Conservation (phyloP, 2,113 vertebrate species). For the Sterrhoptilus dennistouni region DNA sequence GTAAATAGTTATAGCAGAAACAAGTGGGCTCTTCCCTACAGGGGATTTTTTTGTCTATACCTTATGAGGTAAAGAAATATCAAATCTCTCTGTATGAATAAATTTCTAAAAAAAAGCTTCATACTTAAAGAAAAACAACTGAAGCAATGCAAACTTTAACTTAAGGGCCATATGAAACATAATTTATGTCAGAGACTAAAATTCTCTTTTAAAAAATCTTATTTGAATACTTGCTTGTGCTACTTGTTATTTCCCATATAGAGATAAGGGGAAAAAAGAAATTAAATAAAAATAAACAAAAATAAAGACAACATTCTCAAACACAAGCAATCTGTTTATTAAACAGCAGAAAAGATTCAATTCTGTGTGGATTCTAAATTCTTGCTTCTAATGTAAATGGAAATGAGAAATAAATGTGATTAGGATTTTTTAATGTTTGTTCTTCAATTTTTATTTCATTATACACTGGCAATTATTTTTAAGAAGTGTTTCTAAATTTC, state of each 20-base stretch:
- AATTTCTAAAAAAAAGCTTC: not conserved
- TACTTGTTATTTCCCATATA: not conserved
- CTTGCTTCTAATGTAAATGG: not conserved
- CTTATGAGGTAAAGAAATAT: not conserved
- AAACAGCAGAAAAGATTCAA: not conserved
- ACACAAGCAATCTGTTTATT: not conserved
- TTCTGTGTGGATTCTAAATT: not conserved
- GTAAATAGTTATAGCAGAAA: not conserved
- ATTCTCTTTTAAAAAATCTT: not conserved
- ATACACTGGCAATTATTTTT: not conserved
- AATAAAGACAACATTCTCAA: not conserved
- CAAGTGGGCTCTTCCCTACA: not conserved
- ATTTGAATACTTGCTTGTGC: not conserved
- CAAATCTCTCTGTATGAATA: not conserved
- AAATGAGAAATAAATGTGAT: not conserved
- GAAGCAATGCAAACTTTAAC: conserved; percentile 10
- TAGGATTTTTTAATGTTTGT: not conserved
- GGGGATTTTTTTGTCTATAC: not conserved
- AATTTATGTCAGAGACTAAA: not conserved
- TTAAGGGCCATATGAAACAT: conserved; percentile 22
- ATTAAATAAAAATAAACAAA: not conserved
- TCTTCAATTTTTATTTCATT: conserved; percentile 1
- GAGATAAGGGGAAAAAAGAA: not conserved
- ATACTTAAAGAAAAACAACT: not conserved
- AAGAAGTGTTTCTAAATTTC: not conserved